Evolutionary conservation across 2,888 invertebrate species (phyloP).

Genomic region (Acholoe squamosa): DNA sequence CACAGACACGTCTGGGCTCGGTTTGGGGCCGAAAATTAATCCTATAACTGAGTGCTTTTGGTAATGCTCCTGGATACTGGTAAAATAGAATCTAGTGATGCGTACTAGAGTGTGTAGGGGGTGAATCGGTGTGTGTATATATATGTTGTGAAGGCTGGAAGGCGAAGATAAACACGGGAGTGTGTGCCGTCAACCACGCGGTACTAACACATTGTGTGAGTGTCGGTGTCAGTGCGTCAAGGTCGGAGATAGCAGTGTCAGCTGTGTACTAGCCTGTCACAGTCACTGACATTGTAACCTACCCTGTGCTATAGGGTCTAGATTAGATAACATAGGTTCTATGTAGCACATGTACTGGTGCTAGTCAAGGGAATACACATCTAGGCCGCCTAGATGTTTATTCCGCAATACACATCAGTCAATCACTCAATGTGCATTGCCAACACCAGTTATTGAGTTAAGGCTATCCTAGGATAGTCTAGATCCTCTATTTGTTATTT

Average conservation of each 20-base stretch:
- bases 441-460: too few species aligned
- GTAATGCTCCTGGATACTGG: not conserved
- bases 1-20: slow-evolving; percentile 18
- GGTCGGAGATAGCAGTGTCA: slow-evolving; percentile 27
- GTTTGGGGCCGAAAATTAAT: not conserved
- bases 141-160: slow-evolving; percentile 21
- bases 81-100: not conserved
- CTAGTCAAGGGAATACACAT: too few species aligned
- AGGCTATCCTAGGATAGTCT: too few species aligned
- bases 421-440: too few species aligned
- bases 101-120: not conserved
- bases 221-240: slow-evolving; percentile 39
- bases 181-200: slow-evolving; percentile 26
- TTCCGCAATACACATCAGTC: too few species aligned
- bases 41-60: not conserved
- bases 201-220: not conserved
- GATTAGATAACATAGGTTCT: too few species aligned
- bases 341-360: too few species aligned
- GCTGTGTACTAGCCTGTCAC: too few species aligned
- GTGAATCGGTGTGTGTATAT: not conserved
- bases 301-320: too few species aligned
- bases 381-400: too few species aligned
- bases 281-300: too few species aligned
- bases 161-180: not conserved
- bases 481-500: too few species aligned